phyloP scores from a whole-genome alignment of 1,140 invertebrate genomes.

The Lepidostoma basale region DNA sequence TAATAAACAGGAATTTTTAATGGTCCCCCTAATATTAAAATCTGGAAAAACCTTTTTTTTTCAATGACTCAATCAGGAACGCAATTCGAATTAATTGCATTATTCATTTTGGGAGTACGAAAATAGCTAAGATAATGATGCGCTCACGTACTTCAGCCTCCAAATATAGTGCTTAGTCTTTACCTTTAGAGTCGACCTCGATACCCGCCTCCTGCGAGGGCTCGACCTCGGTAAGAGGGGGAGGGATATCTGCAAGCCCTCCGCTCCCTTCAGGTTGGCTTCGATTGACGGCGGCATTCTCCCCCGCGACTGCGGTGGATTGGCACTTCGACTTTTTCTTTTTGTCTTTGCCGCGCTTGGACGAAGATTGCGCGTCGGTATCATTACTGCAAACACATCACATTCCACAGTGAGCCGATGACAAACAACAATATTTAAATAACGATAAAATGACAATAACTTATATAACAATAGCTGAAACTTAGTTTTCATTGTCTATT shows the following conservation, averaged over 20 bases:
- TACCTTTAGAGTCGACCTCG: neutral
- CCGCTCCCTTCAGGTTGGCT: neutral
- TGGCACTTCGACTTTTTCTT: conserved; percentile 57
- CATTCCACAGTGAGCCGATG: neutral
- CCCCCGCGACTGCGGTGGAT: neutral
- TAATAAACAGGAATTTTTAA: too few relatives aligned
- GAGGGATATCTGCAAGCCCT: neutral
- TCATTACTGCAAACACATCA: conserved; percentile 49
- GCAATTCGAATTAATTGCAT: too few relatives aligned
- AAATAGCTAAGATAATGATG: too few relatives aligned
- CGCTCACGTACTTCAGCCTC: too few relatives aligned
- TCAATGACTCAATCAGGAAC: too few relatives aligned
- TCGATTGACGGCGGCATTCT: neutral
- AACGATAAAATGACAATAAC: too few relatives aligned
- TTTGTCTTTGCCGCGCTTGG: conserved; percentile 58
- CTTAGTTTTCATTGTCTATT: neutral
- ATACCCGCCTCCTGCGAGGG: neutral
- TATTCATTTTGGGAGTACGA: too few relatives aligned
- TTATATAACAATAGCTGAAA: too few relatives aligned
- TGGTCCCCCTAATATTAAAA: too few relatives aligned
- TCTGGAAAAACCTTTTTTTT: too few relatives aligned
- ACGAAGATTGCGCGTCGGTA: conserved; percentile 53
- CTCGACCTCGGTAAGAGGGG: neutral
- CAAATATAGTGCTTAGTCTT: too few relatives aligned
- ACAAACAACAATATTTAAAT: neutral